A percentile compares a stretch with the other conserved stretches of the same genome.
Conservation (phyloP, 1,140 invertebrate species). For the Tribolium madens region DNA sequence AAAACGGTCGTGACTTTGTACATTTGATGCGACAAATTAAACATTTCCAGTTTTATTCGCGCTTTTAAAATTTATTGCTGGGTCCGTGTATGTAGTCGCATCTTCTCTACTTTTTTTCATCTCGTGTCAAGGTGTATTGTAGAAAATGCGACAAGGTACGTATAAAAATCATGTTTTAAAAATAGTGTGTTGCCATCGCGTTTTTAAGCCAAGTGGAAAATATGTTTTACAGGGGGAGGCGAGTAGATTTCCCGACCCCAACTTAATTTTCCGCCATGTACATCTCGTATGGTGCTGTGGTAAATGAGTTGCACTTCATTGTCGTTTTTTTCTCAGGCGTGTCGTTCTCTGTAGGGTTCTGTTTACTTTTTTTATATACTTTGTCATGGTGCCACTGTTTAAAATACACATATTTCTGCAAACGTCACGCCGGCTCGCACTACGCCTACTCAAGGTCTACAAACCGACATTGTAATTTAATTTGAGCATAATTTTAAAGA, state of each 20-base stretch:
- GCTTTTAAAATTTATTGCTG: conserved; percentile 19
- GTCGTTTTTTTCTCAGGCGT: conserved; percentile 51
- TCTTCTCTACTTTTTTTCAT: background rate
- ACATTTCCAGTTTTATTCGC: conserved; percentile 30
- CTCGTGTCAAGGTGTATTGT: conserved; percentile 33
- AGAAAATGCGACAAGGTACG: conserved; percentile 42
- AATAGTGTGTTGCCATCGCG: conserved; percentile 37
- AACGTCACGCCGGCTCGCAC: too few relatives aligned
- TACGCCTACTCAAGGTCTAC: background rate
- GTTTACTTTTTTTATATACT: conserved; percentile 36
- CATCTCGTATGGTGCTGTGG: conserved; percentile 41
- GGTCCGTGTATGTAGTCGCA: background rate
- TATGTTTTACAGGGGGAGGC: conserved; percentile 47
- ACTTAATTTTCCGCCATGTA: conserved; percentile 56
- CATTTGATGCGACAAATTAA: conserved; percentile 36
- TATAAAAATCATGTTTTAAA: conserved; percentile 40
- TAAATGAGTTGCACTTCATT: conserved; percentile 54
- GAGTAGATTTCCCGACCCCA: conserved; percentile 49
- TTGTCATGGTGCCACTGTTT: conserved; percentile 7
- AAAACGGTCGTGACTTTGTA: conserved; percentile 19
- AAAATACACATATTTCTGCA: conserved; percentile 19
- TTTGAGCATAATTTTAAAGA: background rate
- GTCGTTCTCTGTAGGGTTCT: conserved; percentile 42
- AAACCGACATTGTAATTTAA: background rate
- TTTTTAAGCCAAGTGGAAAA: conserved; percentile 50